Evolutionary conservation across 2,113 vertebrate species (phyloP), one percentile per base, ranked within the genome.

Genomic region (Lophochroa leadbeateri): DNA sequence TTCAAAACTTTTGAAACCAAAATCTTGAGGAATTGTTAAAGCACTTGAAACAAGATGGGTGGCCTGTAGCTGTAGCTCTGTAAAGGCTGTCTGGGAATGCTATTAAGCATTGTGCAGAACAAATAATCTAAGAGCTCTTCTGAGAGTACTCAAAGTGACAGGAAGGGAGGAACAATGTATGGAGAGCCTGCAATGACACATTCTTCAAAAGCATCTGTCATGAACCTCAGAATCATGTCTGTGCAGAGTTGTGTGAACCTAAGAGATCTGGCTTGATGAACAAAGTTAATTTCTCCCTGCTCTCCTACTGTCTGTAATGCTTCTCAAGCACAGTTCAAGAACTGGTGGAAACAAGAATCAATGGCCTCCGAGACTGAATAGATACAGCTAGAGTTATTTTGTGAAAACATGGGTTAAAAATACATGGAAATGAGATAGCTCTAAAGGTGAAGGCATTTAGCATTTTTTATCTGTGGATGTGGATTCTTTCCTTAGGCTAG

Each of bases 121-220:
- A 92, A 96, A 96, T 77, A 92, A 37, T 47, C 15, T 65, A 44
- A 96, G 94, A 90, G 78, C 93, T 95, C 94, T 96, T 97, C 87
- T 96, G 85, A 96, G 84, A 86, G 65, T 84, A 83, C 92, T 97
- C 58, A 69, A 29, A 74, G 68, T 93, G 96, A 94, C 93, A 96
- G 85, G 33, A 95, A 94, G 39, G 27, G 82, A 92, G 64, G 86
- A 90, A 94, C 65, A 89, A 93, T 46, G 50, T 70, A 37, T 44
- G 27, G 74, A 89, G 25, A 83, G 86, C 3, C 9, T 52, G 50
- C 28, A 76, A 76, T 33, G 57, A 94, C 87, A 90, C 46, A 77
- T 92, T 96, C 86, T 92, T 86, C 72, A 85, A 46, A 91, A 94
- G 52, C 10, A 0, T 94, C 95, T 97, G 84, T 95, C 90, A 79